Evolutionary conservation across 1,140 invertebrate species (phyloP).

Genomic region (silkworm (Bombyx mori)): DNA sequence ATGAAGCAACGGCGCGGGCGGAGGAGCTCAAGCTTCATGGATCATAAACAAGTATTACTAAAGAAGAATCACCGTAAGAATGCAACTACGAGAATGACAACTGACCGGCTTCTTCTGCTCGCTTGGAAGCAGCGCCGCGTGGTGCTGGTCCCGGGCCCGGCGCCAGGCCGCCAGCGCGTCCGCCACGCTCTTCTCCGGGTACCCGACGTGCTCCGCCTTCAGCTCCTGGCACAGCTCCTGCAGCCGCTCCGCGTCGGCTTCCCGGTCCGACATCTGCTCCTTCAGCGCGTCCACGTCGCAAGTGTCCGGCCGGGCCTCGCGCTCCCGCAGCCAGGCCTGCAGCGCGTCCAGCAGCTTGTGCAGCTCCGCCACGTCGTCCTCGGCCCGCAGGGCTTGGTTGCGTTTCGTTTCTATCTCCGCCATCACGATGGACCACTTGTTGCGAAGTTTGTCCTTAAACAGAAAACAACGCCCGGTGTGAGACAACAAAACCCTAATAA

Average conservation of each 20-base stretch:
- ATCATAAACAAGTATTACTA: not conserved
- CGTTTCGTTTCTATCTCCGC: slow-evolving; percentile 74
- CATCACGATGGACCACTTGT: slow-evolving; percentile 79
- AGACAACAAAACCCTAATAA: too few relatives aligned
- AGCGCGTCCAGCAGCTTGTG: slow-evolving; percentile 47
- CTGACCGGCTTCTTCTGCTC: slow-evolving; percentile 39
- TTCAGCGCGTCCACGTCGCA: slow-evolving; percentile 14
- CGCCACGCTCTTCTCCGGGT: slow-evolving; percentile 35
- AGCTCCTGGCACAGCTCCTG: slow-evolving; percentile 68
- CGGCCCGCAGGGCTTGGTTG: slow-evolving; percentile 72
- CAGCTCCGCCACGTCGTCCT: slow-evolving; percentile 71
- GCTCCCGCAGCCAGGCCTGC: slow-evolving; percentile 23
- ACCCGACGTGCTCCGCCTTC: slow-evolving; percentile 41
- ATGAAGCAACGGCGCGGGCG: too few relatives aligned
- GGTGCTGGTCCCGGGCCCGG: slow-evolving; percentile 23
- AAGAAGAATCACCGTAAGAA: too few relatives aligned
- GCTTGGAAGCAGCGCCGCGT: slow-evolving; percentile 30
- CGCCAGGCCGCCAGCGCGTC: slow-evolving; percentile 29
- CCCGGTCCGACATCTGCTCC: slow-evolving; percentile 15
- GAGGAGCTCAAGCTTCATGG: too few relatives aligned
- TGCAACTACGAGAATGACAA: not conserved
- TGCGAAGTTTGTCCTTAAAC: slow-evolving; percentile 69
- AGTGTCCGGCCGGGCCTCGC: slow-evolving; percentile 6
- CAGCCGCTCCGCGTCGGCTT: slow-evolving; percentile 61
- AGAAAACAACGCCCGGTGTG: not conserved